These are phyloP conservation scores for Mionectes macconnelli DNA, from an alignment of 2,113 vertebrate species.

Conservation along the genomic window DNA sequence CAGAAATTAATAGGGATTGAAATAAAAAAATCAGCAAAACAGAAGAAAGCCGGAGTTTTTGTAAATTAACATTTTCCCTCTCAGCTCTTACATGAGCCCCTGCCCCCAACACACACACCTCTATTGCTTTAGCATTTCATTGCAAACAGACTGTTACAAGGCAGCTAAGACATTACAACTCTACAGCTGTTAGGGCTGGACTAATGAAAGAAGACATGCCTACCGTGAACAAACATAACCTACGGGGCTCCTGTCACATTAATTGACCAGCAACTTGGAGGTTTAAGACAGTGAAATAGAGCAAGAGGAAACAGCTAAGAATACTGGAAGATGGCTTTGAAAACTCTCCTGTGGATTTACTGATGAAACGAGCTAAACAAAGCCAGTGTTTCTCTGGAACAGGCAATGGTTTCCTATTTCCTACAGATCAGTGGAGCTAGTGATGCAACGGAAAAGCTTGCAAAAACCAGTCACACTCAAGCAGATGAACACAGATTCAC, in stretches of 20 bases:
- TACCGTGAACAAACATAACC: conserved; percentile 37
- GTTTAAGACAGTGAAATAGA: conserved; percentile 19
- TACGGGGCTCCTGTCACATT: conserved; percentile 14
- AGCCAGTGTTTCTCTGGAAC: not conserved
- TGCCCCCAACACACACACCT: fast-evolving
- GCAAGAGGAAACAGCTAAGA: conserved; percentile 24
- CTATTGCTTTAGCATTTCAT: not conserved
- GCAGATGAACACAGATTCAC: not conserved
- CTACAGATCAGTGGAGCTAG: not conserved
- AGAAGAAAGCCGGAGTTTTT: not conserved
- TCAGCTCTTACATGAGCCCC: not conserved
- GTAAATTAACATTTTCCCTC: not conserved
- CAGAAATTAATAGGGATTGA: not conserved
- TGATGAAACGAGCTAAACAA: not conserved
- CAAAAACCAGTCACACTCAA: not conserved
- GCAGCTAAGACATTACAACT: not conserved
- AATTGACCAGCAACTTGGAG: conserved; percentile 23
- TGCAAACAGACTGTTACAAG: not conserved
- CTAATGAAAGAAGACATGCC: conserved; percentile 18
- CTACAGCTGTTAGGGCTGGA: not conserved
- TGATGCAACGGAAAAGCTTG: not conserved
- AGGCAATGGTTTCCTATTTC: not conserved
- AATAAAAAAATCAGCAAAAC: not conserved
- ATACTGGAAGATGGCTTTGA: not conserved
- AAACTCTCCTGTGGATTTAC: not conserved